Percentiles rank a stretch among this genome's conserved stretches.
Evolutionary conservation across 2,113 vertebrate species (phyloP).

Genomic region (Psilopsiagon aurifrons): DNA sequence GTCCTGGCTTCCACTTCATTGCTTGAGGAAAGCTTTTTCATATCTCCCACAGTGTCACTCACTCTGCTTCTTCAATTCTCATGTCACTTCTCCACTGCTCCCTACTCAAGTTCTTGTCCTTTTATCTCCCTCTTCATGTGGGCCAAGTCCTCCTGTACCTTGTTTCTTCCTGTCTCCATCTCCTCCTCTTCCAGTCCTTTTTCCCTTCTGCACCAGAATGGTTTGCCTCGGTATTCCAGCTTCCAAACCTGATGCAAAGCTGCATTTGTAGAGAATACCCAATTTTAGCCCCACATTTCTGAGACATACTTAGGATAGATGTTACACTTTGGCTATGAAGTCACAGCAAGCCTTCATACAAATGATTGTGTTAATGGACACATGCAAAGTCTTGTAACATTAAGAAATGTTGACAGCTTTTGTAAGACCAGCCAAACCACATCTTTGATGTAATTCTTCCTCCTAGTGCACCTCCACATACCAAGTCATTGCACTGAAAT

Average conservation of each 20-base stretch:
- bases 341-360: background rate
- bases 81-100: rapidly evolving
- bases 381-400: rapidly evolving
- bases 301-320: background rate
- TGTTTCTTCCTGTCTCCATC: background rate
- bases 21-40: background rate
- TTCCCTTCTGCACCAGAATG: background rate
- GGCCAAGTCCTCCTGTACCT: background rate
- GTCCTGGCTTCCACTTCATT: background rate
- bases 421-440: background rate
- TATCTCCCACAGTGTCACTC: background rate
- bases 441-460: background rate
- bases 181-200: background rate
- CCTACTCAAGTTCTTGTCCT: background rate
- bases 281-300: rapidly evolving
- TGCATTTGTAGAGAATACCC: background rate
- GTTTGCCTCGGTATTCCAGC: background rate
- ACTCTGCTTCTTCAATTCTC: background rate
- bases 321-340: background rate
- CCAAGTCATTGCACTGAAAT: background rate
- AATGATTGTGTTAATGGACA: background rate
- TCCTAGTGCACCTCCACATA: background rate
- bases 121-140: background rate
- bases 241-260: rapidly evolving
- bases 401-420: background rate